phyloP scores from a whole-genome alignment of 2,888 invertebrate species.

The Stegophylla sp. region DNA sequence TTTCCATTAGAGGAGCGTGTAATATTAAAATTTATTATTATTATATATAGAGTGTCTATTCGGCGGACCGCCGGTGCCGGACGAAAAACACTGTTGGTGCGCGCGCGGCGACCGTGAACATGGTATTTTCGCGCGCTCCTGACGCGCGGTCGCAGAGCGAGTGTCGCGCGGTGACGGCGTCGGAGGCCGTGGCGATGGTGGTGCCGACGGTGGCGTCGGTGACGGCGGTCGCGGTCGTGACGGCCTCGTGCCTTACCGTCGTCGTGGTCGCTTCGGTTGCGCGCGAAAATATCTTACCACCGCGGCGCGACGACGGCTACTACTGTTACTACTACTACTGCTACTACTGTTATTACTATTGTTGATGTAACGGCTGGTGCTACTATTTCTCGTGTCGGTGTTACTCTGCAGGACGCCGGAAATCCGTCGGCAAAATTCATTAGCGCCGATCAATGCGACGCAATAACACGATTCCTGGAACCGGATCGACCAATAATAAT shows the following conservation, averaged over 20 bases:
- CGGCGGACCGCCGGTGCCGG: constrained; percentile 33
- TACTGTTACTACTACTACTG: neutral
- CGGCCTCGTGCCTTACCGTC: too few species aligned
- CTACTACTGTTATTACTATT: neutral
- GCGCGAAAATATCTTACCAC: constrained; percentile 12
- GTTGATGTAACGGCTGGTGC: neutral
- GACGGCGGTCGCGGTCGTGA: constrained; percentile 14
- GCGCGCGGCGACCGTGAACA: constrained; percentile 18
- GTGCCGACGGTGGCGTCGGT: neutral
- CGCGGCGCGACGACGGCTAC: neutral
- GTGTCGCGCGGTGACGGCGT: neutral
- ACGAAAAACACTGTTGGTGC: constrained; percentile 10
- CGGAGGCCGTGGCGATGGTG: neutral
- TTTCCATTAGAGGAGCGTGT: constrained; percentile 61
- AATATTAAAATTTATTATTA: too few species aligned
- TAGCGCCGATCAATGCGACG: constrained; percentile 18
- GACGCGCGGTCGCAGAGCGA: neutral
- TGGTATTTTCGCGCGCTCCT: constrained; percentile 14
- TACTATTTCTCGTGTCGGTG: too few species aligned
- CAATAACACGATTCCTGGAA: constrained; percentile 24
- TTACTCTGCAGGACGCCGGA: too few species aligned
- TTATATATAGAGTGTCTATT: too few species aligned
- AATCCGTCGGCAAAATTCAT: constrained; percentile 26
- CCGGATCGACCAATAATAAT: constrained; percentile 17
- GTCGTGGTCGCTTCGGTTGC: constrained; percentile 9